A percentile compares a stretch with the other conserved stretches of the same genome.
Evolutionary conservation across 2,888 invertebrate genomes (phyloP).

Genomic region (Lepidocyrtinus sp.): DNA sequence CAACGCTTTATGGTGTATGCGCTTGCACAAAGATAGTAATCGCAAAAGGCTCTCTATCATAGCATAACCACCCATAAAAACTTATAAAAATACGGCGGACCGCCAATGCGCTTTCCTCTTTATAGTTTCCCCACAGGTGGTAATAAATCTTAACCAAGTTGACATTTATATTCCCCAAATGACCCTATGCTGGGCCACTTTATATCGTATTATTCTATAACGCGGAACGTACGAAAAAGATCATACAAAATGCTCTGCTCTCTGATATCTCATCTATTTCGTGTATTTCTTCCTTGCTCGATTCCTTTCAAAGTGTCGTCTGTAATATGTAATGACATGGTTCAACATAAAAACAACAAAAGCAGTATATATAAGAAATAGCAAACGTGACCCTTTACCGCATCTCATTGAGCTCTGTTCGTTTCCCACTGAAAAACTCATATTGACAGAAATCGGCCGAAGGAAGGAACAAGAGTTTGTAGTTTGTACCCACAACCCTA

Average conservation of each 20-base stretch:
- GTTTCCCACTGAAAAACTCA: not conserved
- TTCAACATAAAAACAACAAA: not conserved
- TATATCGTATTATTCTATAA: not conserved
- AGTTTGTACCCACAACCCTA: not conserved
- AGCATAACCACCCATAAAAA: constrained; percentile 33
- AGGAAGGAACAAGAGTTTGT: not conserved
- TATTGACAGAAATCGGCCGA: not conserved
- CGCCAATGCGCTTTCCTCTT: constrained; percentile 9
- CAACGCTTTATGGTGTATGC: too few species aligned
- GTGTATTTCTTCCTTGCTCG: not conserved
- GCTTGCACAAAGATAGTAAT: constrained; percentile 46
- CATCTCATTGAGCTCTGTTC: not conserved
- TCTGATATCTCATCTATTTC: not conserved
- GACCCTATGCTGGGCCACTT: constrained; percentile 45
- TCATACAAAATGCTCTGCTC: not conserved
- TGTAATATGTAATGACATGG: not conserved
- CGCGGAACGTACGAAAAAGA: not conserved
- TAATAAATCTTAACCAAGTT: constrained; percentile 63
- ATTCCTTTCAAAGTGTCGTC: not conserved
- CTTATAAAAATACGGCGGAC: constrained; percentile 29
- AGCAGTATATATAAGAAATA: not conserved
- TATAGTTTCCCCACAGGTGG: constrained; percentile 59
- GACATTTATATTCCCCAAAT: constrained; percentile 67
- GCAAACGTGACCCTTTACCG: not conserved
- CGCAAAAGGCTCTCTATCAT: constrained; percentile 32